Evolutionary conservation across 2,888 invertebrate species (phyloP), one percentile per base, ranked within the genome.

Genomic region (Pyrrhosoma nymphula): DNA sequence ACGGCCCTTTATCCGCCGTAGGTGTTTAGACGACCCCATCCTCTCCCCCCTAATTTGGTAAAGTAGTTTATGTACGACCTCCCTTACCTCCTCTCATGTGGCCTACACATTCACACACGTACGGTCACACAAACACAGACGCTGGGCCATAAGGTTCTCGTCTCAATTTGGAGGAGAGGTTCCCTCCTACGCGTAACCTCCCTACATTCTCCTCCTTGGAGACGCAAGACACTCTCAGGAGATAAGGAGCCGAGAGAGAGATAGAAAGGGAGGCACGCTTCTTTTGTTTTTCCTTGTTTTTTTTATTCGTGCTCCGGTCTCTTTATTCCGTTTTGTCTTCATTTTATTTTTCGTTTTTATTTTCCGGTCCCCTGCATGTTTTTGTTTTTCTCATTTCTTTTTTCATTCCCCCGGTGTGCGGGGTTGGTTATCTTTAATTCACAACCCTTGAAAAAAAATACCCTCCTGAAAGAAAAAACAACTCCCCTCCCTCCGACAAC

Each of bases 401-500:
- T 69, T 82, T 82, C 82, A 82, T 82, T 82, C 82, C 14, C 47
- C 82, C 26, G 82, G 82, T 35, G 82, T 82, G 35, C 14, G 75
- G 18, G 12, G 82, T 82, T 82, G 82, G 35, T 16, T 82, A 35
- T 82, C 82, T 82, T 82, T 82, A 82, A 82, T 82, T 82, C 82
- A 82, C 18, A 35, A 82, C 35, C 82, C 35, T 82, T 2, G 14
- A 82, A 82, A 82, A 82, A 82, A 69, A 10, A 8, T 12, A n/a
- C 20, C 60, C 60, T 60, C 20, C 2, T 35, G 35, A 82, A 82
- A 35, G 35, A 82, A 82, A 3, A 82, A 35, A 82, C 2, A 82
- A 82, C 0, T n/a, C n/a, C n/a, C n/a, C n/a, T n/a, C 69, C 26
- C 26, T 69, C 69, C 69, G 26, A 69, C 69, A 8, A 26, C 69